Conservation (phyloP, 2,888 invertebrate genomes). For the Emmelina monodactyla region DNA sequence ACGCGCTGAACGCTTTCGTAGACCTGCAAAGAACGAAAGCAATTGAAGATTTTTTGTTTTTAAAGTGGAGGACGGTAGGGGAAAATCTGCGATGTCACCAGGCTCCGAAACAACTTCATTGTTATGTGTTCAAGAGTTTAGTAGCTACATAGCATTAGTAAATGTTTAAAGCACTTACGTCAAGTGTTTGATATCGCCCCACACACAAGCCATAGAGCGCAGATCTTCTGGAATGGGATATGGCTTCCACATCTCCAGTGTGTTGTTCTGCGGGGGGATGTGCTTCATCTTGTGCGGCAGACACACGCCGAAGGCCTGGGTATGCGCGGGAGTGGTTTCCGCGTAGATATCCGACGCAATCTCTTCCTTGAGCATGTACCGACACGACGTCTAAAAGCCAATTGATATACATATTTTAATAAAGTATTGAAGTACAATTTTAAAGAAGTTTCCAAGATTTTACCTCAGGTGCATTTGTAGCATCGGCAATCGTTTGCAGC, state of each 20-base stretch:
- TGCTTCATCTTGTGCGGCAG: slow-evolving; percentile 59
- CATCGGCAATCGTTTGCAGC: slow-evolving; percentile 37
- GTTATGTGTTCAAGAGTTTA: not conserved
- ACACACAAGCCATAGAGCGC: slow-evolving; percentile 68
- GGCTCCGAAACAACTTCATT: not conserved
- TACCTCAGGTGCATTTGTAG: slow-evolving; percentile 34
- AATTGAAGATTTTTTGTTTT: no score
- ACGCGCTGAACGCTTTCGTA: slow-evolving; percentile 45
- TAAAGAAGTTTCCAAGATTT: not conserved
- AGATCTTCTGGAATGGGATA: slow-evolving; percentile 66
- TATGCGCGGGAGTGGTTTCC: slow-evolving; percentile 49
- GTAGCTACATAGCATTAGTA: not conserved
- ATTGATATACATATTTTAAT: not conserved
- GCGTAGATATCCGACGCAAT: slow-evolving; percentile 54
- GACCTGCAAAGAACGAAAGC: slow-evolving; percentile 40
- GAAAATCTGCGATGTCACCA: not conserved
- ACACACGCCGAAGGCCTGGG: slow-evolving; percentile 56
- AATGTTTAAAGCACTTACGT: slow-evolving; percentile 34
- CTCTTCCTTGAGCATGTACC: slow-evolving; percentile 53
- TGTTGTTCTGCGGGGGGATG: slow-evolving; percentile 60
- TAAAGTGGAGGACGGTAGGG: no score
- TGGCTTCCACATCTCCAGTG: slow-evolving; percentile 60
- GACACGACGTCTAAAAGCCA: slow-evolving; percentile 42
- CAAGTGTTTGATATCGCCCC: slow-evolving; percentile 69
- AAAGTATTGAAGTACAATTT: not conserved